phyloP scores from a whole-genome alignment of 1,140 invertebrate genomes.

The Stenopsyche tienmushanensis region DNA sequence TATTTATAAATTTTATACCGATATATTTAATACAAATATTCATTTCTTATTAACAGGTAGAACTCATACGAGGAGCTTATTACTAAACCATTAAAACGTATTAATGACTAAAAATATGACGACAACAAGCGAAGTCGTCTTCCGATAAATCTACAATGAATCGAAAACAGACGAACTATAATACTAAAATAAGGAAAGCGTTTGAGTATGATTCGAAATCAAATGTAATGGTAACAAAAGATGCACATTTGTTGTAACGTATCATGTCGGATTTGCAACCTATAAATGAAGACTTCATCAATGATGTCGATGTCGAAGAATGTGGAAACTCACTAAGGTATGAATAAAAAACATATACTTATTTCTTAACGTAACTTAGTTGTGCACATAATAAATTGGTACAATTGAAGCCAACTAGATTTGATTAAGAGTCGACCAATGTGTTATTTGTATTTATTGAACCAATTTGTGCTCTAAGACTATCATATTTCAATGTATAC shows the following conservation, averaged over 20 bases:
- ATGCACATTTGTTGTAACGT: not conserved
- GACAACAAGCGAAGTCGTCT: too few relatives aligned
- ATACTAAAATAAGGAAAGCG: too few relatives aligned
- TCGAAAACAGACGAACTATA: too few relatives aligned
- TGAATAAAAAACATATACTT: not conserved
- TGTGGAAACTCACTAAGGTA: slow-evolving; percentile 37
- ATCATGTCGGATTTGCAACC: slow-evolving; percentile 33
- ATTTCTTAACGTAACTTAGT: not conserved
- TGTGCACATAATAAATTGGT: not conserved
- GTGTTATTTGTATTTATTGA: not conserved
- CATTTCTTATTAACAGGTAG: too few relatives aligned
- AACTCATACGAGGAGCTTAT: too few relatives aligned
- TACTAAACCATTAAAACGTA: too few relatives aligned
- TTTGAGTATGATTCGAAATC: too few relatives aligned
- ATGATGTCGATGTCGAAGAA: slow-evolving; percentile 37
- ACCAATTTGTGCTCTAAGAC: too few relatives aligned
- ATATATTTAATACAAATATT: too few relatives aligned
- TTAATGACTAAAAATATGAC: too few relatives aligned
- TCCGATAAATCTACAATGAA: too few relatives aligned
- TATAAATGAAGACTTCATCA: slow-evolving; percentile 8
- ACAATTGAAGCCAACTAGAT: slow-evolving; percentile 7
- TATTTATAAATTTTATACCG: too few relatives aligned
- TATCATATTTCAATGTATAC: slow-evolving; percentile 11
- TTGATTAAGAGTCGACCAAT: not conserved
- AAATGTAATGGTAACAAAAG: not conserved